Evolutionary conservation across 2,113 vertebrate species (phyloP).

Genomic region (Toxotes chatareus): DNA sequence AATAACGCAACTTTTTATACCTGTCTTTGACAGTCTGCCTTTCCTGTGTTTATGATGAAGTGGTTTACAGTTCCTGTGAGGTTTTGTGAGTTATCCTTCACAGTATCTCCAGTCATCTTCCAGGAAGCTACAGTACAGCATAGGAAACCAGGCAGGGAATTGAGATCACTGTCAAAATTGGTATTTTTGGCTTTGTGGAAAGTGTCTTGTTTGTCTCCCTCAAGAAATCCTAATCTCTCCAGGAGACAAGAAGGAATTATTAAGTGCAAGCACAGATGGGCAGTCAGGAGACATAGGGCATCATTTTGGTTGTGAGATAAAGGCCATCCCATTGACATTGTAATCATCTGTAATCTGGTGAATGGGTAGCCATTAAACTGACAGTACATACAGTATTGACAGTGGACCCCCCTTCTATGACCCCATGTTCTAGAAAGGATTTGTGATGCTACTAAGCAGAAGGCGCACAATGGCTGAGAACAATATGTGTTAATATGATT

Average conservation of each 20-base stretch:
- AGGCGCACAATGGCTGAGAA: background rate
- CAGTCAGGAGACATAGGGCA: slow-evolving; percentile 25
- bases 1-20: background rate
- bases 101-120: background rate
- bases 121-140: background rate
- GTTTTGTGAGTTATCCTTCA: background rate
- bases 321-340: slow-evolving; percentile 63
- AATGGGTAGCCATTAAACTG: slow-evolving; percentile 48
- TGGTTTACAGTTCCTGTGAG: background rate
- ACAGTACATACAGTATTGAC: slow-evolving; percentile 25
- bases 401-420: slow-evolving; percentile 32
- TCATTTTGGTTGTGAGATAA: slow-evolving; percentile 48
- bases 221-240: slow-evolving; percentile 50
- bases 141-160: background rate
- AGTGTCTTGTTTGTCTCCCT: slow-evolving; percentile 8
- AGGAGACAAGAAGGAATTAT: slow-evolving; percentile 49
- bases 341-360: slow-evolving; percentile 68
- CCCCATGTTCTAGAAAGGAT: slow-evolving; percentile 33
- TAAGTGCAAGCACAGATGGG: slow-evolving; percentile 55
- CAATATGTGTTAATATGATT: background rate
- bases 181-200: slow-evolving; percentile 33
- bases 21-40: background rate
- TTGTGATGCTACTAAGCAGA: slow-evolving; percentile 25
- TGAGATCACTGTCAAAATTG: slow-evolving; percentile 15
- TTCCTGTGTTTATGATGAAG: background rate